phyloP scores from a whole-genome alignment of 2,113 vertebrate genomes.

The Anas platyrhynchos region DNA sequence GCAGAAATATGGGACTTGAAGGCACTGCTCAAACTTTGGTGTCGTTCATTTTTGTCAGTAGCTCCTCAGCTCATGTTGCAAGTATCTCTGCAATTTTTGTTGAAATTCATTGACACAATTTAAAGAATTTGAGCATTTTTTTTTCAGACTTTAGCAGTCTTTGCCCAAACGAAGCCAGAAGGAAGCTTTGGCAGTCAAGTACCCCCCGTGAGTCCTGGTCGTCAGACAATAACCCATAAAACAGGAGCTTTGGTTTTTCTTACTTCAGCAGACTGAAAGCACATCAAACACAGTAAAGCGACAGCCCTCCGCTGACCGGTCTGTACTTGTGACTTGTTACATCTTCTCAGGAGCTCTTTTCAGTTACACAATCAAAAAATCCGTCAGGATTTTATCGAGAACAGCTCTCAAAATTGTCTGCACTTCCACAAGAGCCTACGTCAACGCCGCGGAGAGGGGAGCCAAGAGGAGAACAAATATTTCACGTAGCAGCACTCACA shows the following conservation, averaged over 20 bases:
- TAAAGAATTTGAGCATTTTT: neutral
- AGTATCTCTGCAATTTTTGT: neutral
- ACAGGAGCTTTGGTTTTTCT: neutral
- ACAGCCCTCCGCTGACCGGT: neutral
- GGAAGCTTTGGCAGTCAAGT: neutral
- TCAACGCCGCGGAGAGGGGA: neutral
- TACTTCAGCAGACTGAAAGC: neutral
- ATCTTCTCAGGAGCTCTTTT: slow-evolving; percentile 11
- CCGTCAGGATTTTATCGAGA: neutral
- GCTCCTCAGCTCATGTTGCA: neutral
- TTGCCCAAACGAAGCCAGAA: neutral
- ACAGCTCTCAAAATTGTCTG: neutral
- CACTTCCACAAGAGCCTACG: neutral
- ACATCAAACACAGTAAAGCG: neutral
- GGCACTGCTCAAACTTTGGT: neutral
- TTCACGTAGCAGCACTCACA: neutral
- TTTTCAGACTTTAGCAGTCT: neutral
- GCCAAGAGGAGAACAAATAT: neutral
- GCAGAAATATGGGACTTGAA: fast-evolving
- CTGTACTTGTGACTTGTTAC: neutral
- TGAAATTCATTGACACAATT: neutral
- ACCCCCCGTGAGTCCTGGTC: fast-evolving
- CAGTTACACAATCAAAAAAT: neutral
- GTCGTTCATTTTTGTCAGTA: neutral
- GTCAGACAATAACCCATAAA: neutral